These are phyloP conservation scores for Chloropsis cyanopogon DNA, from an alignment of 2,113 vertebrate species.

Conservation along the genomic window DNA sequence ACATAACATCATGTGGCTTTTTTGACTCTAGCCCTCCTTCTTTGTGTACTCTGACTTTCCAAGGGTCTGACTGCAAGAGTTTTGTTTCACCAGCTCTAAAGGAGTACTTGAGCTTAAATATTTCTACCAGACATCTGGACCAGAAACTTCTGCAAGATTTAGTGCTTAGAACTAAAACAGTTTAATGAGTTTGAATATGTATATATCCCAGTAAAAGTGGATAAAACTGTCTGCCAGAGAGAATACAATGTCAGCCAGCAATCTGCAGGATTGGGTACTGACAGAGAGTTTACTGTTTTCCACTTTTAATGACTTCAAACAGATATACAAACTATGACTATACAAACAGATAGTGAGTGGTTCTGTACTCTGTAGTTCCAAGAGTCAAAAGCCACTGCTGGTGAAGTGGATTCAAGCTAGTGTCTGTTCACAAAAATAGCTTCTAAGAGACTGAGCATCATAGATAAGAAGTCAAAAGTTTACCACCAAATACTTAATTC, in stretches of 20 bases:
- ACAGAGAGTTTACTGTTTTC: background rate
- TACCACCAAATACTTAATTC: background rate
- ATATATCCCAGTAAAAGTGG: background rate
- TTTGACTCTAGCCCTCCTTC: background rate
- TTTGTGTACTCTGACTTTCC: background rate
- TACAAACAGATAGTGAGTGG: background rate
- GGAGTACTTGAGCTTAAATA: background rate
- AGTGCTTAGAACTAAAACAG: background rate
- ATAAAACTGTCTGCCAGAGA: background rate
- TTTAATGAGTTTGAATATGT: background rate
- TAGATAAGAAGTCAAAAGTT: background rate
- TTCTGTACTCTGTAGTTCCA: background rate
- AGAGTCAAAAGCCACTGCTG: background rate
- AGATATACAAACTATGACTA: too few relatives aligned
- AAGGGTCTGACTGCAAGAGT: background rate
- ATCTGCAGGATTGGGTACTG: background rate
- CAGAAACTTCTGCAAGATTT: background rate
- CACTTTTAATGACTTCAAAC: background rate
- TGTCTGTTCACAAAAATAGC: background rate
- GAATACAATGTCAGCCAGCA: background rate
- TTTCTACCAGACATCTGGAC: background rate
- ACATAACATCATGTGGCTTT: fast-evolving
- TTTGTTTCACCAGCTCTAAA: background rate
- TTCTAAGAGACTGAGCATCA: background rate
- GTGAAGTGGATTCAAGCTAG: background rate